Evolutionary conservation across 2,797 vertebrate species (phyloP).

Genomic region (Pogoniulus pusillus): DNA sequence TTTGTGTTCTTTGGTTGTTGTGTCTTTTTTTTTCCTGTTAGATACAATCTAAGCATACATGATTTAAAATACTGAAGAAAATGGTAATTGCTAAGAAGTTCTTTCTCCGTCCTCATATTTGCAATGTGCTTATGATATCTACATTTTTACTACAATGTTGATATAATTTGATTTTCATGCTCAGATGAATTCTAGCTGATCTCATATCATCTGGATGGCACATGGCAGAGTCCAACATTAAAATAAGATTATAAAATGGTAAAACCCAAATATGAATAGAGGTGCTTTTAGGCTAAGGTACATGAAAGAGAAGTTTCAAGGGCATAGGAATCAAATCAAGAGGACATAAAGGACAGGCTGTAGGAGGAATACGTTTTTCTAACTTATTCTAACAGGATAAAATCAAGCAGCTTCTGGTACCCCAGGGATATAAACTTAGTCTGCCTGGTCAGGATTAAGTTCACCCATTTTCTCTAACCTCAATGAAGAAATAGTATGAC

Average conservation of each 20-base stretch:
- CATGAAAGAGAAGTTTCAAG: not conserved
- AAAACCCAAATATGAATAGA: not conserved
- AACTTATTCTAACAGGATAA: not conserved
- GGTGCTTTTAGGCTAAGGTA: not conserved
- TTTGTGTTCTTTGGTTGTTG: too few relatives aligned
- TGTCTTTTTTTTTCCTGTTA: not conserved
- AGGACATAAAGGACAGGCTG: not conserved
- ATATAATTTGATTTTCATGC: not conserved
- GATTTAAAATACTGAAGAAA: not conserved
- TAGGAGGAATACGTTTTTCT: not conserved
- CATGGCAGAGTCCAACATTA: not conserved
- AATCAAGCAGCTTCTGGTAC: not conserved
- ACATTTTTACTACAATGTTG: not conserved
- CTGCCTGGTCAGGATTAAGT: not conserved
- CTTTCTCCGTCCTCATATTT: not conserved
- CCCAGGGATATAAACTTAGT: not conserved
- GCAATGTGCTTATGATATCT: not conserved
- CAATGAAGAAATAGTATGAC: not conserved
- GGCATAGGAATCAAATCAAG: not conserved
- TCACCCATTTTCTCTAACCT: not conserved
- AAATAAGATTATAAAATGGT: not conserved
- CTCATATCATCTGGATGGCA: not conserved
- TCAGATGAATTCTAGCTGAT: not conserved
- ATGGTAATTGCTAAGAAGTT: not conserved
- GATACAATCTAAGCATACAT: not conserved